Conservation (phyloP, 53 echinoderm and acorn worm genomes). For the Henricia sp. region DNA sequence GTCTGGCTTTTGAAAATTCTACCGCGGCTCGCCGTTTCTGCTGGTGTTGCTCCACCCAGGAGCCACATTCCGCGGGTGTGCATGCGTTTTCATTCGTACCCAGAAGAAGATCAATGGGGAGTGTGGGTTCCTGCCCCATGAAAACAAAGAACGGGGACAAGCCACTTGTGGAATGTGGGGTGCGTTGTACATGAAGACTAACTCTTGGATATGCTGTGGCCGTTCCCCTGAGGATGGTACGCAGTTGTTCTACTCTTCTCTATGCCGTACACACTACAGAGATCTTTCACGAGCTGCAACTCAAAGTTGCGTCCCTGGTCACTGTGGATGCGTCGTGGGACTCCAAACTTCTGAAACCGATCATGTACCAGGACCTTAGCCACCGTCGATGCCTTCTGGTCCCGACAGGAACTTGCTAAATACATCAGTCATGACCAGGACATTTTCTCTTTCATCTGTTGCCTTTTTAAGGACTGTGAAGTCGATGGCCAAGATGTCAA, state of each 20-base stretch:
- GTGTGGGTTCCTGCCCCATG: constrained; percentile 19
- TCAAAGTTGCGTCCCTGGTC: constrained; percentile 4
- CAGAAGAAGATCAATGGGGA: neutral
- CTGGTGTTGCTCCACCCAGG: constrained; percentile 18
- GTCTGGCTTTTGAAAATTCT: neutral
- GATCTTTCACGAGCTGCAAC: neutral
- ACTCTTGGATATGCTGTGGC: constrained; percentile 2
- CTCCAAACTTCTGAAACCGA: constrained; percentile 1
- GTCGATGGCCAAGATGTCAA: constrained; percentile 50
- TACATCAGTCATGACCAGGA: constrained; percentile 56
- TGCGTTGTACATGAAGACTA: constrained; percentile 14
- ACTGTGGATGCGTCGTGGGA: constrained; percentile 15
- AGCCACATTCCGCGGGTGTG: neutral
- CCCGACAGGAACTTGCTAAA: constrained; percentile 27
- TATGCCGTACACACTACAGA: neutral
- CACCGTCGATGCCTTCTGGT: constrained; percentile 24
- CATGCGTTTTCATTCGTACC: neutral
- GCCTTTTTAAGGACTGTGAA: constrained; percentile 46
- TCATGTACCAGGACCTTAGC: constrained; percentile 1
- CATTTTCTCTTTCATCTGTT: constrained; percentile 49
- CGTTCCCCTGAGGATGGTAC: neutral
- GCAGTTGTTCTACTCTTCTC: neutral
- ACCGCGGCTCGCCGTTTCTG: constrained; percentile 7
- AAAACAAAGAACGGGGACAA: constrained; percentile 15
- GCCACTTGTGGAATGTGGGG: neutral